phyloP scores from a whole-genome alignment of 2,113 vertebrate genomes.

The Aythya baeri region DNA sequence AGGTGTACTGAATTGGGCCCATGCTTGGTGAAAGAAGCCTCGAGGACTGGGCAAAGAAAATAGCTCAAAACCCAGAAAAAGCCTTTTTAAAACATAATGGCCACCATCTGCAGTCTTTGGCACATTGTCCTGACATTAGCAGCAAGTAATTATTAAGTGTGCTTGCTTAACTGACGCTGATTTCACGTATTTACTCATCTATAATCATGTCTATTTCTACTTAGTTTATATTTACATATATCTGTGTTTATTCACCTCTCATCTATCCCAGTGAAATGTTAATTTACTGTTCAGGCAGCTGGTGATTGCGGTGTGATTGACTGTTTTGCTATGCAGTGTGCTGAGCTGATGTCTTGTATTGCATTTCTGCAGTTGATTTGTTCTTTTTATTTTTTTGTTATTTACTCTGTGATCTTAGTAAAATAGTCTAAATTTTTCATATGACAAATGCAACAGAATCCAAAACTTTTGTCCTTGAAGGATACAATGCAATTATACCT shows the following conservation, averaged over 20 bases:
- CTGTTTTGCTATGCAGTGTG: slow-evolving; percentile 22
- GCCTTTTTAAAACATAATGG: background rate
- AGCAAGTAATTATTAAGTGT: slow-evolving; percentile 46
- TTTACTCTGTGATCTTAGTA: slow-evolving; percentile 53
- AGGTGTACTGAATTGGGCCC: background rate
- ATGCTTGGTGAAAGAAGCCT: background rate
- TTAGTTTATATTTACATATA: slow-evolving; percentile 68
- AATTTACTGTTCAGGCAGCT: slow-evolving; percentile 40
- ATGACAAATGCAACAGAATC: slow-evolving; percentile 17
- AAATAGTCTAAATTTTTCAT: slow-evolving; percentile 55
- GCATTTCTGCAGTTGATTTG: slow-evolving; percentile 46
- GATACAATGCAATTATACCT: slow-evolving; percentile 39
- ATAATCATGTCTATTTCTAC: slow-evolving; percentile 62
- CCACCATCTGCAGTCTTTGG: background rate
- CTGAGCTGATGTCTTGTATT: slow-evolving; percentile 25
- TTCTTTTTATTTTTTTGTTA: slow-evolving; percentile 63
- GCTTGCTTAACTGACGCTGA: slow-evolving; percentile 63
- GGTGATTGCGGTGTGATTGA: slow-evolving; percentile 55
- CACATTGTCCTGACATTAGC: slow-evolving; percentile 24
- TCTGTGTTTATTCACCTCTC: slow-evolving; percentile 60
- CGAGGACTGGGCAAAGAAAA: background rate
- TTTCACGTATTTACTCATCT: slow-evolving; percentile 65
- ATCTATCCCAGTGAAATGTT: slow-evolving; percentile 46
- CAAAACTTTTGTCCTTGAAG: slow-evolving; percentile 56
- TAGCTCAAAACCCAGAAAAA: background rate